Base-by-base conservation (phyloP, 2,113 vertebrate genomes). In the Calypte anna region DNA sequence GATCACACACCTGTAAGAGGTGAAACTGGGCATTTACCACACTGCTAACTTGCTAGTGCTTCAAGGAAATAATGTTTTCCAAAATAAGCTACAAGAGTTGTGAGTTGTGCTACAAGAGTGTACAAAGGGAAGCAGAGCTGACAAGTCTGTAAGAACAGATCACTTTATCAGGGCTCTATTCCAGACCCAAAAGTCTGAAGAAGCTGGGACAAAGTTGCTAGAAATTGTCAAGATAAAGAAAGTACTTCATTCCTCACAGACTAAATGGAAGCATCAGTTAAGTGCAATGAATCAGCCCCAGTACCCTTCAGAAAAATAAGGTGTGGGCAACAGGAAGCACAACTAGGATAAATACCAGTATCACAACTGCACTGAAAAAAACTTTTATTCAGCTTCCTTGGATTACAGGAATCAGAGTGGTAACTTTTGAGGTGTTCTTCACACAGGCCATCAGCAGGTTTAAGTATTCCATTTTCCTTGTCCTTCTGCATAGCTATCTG, bases 401-500 rank as follows among this genome's bases (percentile, higher is more conserved):
- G 11, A 74, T 87, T 79, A 87, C 54, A 68, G 7, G 50, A 28
- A 84, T 64, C 48, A 72, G 55, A 90, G 28, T 8, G n/a, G 75
- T 57, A 85, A 77, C 13, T 30, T 79, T 87, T 31, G 43, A 86
- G 17, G 48, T 33, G 27, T 54, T 93, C 92, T 86, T 81, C 91
- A 73, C 25, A 86, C 3, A 83, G 76, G 64, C 25, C 76, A 86
- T 88, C 91, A 74, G 63, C 72, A 74, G 72, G 68, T 61, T 91
- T 76, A 91, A 90, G 63, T 24, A 77, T 18, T 90, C 59, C 86
- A 25, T 50, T 86, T 58, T 93, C 82, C 63, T 94, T 66, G 59
- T 81, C 76, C 51, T 80, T 82, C 89, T 92, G 73, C 83, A 90
- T 30, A 96, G 72, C 80, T 94, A 93, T 33, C 69, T 95, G 70